A percentile compares a stretch with the other conserved stretches of the same genome.
Conservation (phyloP, 1,140 invertebrate genomes). For the Heliconius nattereri region DNA sequence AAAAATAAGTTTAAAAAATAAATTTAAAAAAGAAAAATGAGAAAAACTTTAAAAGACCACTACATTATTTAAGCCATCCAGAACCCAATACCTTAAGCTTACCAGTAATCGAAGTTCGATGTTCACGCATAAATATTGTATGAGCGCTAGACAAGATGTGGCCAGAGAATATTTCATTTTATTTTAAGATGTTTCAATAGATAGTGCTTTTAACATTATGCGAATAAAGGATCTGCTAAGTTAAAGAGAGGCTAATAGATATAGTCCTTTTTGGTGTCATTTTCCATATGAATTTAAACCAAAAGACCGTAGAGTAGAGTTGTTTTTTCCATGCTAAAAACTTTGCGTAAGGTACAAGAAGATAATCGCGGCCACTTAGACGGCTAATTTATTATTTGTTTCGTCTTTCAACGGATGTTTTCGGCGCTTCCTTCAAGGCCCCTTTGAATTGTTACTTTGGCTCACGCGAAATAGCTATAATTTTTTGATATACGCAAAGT, state of each 20-base stretch:
- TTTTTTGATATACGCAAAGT: constrained; percentile 6
- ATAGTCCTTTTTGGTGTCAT: constrained; percentile 30
- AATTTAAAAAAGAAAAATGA: neutral
- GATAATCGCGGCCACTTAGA: constrained; percentile 52
- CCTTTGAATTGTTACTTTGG: constrained; percentile 35
- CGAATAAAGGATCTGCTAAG: constrained; percentile 49
- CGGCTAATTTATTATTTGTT: constrained; percentile 54
- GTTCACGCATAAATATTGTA: constrained; percentile 70
- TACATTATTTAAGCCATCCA: neutral
- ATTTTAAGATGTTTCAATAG: constrained; percentile 51
- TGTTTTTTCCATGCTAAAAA: constrained; percentile 5
- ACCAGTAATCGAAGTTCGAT: constrained; percentile 65
- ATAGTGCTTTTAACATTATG: constrained; percentile 44
- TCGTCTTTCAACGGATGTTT: constrained; percentile 49
- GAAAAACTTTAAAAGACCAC: neutral
- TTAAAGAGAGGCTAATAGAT: constrained; percentile 42
- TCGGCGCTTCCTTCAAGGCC: constrained; percentile 30
- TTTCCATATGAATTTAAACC: constrained; percentile 29
- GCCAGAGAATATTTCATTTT: constrained; percentile 55
- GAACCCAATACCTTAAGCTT: constrained; percentile 30
- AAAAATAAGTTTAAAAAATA: neutral
- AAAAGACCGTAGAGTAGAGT: constrained; percentile 8
- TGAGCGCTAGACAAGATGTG: constrained; percentile 58
- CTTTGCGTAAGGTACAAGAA: constrained; percentile 33
- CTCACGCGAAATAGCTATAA: constrained; percentile 27